These are phyloP conservation scores for Oxytorus armatus DNA, from an alignment of 2,888 invertebrate genomes.

Conservation along the genomic window DNA sequence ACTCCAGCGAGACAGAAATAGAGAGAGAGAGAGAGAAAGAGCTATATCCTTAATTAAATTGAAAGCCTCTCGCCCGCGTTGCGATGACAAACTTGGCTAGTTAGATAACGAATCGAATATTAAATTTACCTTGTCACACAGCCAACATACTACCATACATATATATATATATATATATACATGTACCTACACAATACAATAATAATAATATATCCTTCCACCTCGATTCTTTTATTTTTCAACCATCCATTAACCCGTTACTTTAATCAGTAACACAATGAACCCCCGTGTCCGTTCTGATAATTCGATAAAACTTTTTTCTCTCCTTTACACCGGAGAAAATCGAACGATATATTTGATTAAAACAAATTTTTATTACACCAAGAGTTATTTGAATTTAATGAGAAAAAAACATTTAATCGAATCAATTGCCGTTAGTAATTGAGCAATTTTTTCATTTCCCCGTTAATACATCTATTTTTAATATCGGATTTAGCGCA, in stretches of 20 bases:
- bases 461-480: no score
- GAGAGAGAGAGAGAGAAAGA: not conserved
- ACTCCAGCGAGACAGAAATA: slow-evolving; percentile 5
- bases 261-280: slow-evolving; percentile 22
- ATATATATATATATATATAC: not conserved
- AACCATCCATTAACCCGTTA: slow-evolving; percentile 20
- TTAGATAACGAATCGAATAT: slow-evolving; percentile 69
- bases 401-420: no score
- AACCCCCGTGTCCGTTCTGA: not conserved
- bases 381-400: no score
- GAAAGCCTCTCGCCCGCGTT: slow-evolving; percentile 49
- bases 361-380: not conserved
- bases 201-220: no score
- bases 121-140: slow-evolving; percentile 71
- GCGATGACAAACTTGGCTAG: slow-evolving; percentile 64
- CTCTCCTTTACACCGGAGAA: not conserved
- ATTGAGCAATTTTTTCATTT: no score
- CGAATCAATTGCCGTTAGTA: no score
- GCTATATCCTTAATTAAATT: slow-evolving; percentile 66
- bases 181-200: not conserved
- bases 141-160: slow-evolving; percentile 46
- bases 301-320: slow-evolving; percentile 19
- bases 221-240: not conserved
- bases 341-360: not conserved
- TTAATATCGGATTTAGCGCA: no score